These are phyloP conservation scores for Gonioctena quinquepunctata DNA, from an alignment of 1,140 invertebrate genomes.

Conservation along the genomic window DNA sequence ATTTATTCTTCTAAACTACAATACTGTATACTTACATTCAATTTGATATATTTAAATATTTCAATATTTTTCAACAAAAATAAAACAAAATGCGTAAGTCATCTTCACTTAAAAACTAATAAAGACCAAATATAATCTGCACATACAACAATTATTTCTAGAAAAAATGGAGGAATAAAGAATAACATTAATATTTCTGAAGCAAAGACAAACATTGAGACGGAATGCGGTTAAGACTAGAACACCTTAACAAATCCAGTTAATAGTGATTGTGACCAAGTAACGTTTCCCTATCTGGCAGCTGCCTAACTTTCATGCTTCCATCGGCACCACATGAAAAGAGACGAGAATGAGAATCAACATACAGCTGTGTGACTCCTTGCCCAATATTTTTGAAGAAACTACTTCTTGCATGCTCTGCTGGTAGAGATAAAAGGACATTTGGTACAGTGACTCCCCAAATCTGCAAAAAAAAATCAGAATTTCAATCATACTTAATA, in stretches of 20 bases:
- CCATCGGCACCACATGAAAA: constrained; percentile 99
- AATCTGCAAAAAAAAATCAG: constrained; percentile 68
- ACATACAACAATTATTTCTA: too few relatives aligned
- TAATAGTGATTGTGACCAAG: constrained; percentile 30
- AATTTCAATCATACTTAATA: background rate
- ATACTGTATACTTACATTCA: too few relatives aligned
- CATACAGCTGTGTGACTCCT: constrained; percentile 92
- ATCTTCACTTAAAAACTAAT: too few relatives aligned
- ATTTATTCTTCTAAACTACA: too few relatives aligned
- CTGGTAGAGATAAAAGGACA: constrained; percentile 83
- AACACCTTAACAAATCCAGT: background rate
- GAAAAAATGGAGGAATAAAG: too few relatives aligned
- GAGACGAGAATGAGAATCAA: constrained; percentile 83
- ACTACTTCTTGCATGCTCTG: constrained; percentile 90
- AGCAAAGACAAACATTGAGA: background rate
- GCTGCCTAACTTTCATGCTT: constrained; percentile 93
- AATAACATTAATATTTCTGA: too few relatives aligned
- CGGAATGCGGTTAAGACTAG: background rate
- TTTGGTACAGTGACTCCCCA: constrained; percentile 89
- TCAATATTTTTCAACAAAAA: too few relatives aligned
- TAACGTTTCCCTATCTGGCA: constrained; percentile 72
- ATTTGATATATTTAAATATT: too few relatives aligned
- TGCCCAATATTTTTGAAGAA: constrained; percentile 96
- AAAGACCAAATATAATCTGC: too few relatives aligned
- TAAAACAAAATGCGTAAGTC: too few relatives aligned